phyloP scores from a whole-genome alignment of 1,140 invertebrate species.

The Saccostrea cuccullata region DNA sequence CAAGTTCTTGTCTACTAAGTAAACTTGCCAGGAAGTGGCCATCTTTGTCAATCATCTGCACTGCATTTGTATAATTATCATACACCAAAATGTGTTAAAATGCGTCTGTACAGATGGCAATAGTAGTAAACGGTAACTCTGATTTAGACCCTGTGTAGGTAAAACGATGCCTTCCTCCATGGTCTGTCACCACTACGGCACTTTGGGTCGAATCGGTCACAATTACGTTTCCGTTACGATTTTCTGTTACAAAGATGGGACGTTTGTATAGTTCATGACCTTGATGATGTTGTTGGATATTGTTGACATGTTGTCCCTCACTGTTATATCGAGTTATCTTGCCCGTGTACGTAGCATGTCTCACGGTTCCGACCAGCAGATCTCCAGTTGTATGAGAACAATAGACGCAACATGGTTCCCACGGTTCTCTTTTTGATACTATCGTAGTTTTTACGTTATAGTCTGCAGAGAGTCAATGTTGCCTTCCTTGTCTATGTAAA shows the following conservation, averaged over 20 bases:
- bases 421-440: not conserved
- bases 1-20: too few species aligned
- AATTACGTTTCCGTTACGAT: not conserved
- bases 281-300: not conserved
- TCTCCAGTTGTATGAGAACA: not conserved
- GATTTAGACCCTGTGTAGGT: not conserved
- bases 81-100: not conserved
- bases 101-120: not conserved
- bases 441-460: too few species aligned
- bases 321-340: not conserved
- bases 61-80: not conserved
- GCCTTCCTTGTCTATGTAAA: too few species aligned
- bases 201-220: not conserved
- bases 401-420: not conserved
- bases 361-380: not conserved
- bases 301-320: not conserved
- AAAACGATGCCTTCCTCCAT: not conserved
- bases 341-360: not conserved
- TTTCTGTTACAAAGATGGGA: not conserved
- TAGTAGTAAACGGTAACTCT: not conserved
- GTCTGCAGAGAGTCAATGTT: too few species aligned
- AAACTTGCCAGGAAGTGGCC: not conserved
- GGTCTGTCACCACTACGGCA: not conserved
- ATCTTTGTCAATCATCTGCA: slow-evolving; percentile 2
- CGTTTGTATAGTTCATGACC: not conserved